Evolutionary conservation across 2,888 invertebrate species (phyloP).

Genomic region (Pseudoips prasinana): DNA sequence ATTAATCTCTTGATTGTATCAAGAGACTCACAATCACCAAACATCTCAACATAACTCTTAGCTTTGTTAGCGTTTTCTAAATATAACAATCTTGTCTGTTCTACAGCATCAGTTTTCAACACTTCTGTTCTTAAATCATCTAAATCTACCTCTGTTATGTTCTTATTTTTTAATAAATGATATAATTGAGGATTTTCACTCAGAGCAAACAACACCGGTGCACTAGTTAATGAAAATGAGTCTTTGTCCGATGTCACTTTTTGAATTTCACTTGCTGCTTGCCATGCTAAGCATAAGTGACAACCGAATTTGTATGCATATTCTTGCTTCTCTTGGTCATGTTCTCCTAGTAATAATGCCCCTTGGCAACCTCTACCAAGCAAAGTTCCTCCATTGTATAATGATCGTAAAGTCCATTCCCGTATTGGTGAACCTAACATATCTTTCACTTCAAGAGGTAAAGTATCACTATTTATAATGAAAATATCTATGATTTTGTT

Average conservation of each 20-base stretch:
- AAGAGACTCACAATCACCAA: slow-evolving; percentile 62
- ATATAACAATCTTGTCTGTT: slow-evolving; percentile 56
- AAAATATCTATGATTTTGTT: slow-evolving; percentile 45
- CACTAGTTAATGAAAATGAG: slow-evolving; percentile 87
- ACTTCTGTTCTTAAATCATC: slow-evolving; percentile 68
- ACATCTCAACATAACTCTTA: slow-evolving; percentile 48
- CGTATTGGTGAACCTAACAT: slow-evolving; percentile 81
- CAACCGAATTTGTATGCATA: slow-evolving; percentile 90
- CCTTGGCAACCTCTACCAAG: slow-evolving; percentile 91
- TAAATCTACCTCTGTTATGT: slow-evolving; percentile 83
- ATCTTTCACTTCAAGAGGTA: slow-evolving; percentile 60
- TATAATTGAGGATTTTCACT: slow-evolving; percentile 87
- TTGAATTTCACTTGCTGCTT: slow-evolving; percentile 80
- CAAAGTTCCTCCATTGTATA: slow-evolving; percentile 85
- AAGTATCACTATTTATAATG: slow-evolving; percentile 56
- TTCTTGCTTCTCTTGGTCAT: slow-evolving; percentile 84
- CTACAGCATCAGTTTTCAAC: slow-evolving; percentile 60
- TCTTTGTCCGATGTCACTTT: slow-evolving; percentile 75
- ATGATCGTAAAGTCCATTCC: slow-evolving; percentile 88
- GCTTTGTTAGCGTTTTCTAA: slow-evolving; percentile 60
- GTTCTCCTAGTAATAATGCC: slow-evolving; percentile 88
- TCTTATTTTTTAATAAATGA: slow-evolving; percentile 74
- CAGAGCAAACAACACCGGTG: slow-evolving; percentile 92
- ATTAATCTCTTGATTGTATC: slow-evolving; percentile 65
- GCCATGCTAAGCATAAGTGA: slow-evolving; percentile 91